phyloP scores from a whole-genome alignment of 2,888 invertebrate species.

The Chorisops tibialis region DNA sequence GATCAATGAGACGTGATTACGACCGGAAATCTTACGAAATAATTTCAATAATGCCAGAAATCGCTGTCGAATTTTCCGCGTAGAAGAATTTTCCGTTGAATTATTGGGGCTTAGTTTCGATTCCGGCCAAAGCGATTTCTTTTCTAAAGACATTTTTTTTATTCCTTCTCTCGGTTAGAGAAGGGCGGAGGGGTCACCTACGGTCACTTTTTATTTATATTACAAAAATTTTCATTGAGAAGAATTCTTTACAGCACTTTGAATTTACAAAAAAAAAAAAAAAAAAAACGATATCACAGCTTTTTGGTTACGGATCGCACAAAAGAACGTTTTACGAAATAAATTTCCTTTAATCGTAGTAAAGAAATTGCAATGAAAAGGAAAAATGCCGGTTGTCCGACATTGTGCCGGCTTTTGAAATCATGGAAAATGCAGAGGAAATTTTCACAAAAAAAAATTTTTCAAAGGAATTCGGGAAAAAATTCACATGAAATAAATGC shows the following conservation, averaged over 20 bases:
- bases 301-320: not conserved
- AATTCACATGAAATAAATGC: conserved; percentile 15
- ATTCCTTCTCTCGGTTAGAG: too few species aligned
- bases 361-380: not conserved
- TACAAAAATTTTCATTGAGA: not conserved
- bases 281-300: conserved; percentile 3
- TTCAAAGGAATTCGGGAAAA: not conserved
- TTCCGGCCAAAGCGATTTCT: conserved; percentile 17
- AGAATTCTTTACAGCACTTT: too few species aligned
- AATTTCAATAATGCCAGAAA: conserved; percentile 7
- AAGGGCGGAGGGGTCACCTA: too few species aligned
- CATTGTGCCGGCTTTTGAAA: conserved; percentile 6
- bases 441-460: not conserved
- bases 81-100: not conserved
- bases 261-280: too few species aligned
- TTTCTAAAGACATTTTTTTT: conserved; percentile 7
- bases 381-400: not conserved
- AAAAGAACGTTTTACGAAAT: too few species aligned
- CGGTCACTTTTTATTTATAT: not conserved
- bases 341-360: too few species aligned
- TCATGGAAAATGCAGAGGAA: conserved; percentile 18
- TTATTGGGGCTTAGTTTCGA: conserved; percentile 13
- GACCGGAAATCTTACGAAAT: conserved; percentile 17
- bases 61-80: conserved; percentile 12
- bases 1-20: conserved; percentile 17